A percentile compares a stretch with the other conserved stretches of the same genome.
Conservation (phyloP, 2,113 vertebrate species). For the Coreoperca whiteheadi region DNA sequence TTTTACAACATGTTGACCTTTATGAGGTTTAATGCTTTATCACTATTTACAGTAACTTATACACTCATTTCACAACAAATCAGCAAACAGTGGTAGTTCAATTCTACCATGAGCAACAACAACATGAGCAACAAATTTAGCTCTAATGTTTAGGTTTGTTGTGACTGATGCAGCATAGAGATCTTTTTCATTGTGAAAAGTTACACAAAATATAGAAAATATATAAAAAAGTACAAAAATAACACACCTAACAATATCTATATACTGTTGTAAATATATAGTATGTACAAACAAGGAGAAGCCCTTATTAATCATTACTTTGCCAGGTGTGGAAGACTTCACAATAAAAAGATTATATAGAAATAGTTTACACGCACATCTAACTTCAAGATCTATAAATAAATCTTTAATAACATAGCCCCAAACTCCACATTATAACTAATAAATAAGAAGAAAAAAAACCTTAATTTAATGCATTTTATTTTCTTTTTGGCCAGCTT, state of each 20-base stretch:
- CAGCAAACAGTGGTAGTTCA: constrained; percentile 35
- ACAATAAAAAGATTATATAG: constrained; percentile 75
- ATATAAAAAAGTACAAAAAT: constrained; percentile 77
- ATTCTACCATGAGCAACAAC: constrained; percentile 20
- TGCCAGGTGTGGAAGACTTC: constrained; percentile 75
- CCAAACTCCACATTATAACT: constrained; percentile 74
- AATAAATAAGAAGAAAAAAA: constrained; percentile 85
- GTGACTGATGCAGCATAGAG: constrained; percentile 50
- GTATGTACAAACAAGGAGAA: constrained; percentile 73
- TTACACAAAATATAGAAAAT: constrained; percentile 69
- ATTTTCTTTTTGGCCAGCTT: constrained; percentile 79
- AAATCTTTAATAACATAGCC: constrained; percentile 77
- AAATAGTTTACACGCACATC: constrained; percentile 74
- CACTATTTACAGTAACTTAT: constrained; percentile 70
- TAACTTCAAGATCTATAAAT: constrained; percentile 83
- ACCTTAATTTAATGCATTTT: constrained; percentile 85
- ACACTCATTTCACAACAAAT: constrained; percentile 68
- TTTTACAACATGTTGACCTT: constrained; percentile 64
- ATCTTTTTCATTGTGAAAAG: constrained; percentile 55
- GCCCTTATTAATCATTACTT: constrained; percentile 59
- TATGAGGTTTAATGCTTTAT: constrained; percentile 59
- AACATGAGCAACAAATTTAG: constrained; percentile 42
- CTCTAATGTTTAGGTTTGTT: constrained; percentile 41
- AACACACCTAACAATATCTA: constrained; percentile 76
- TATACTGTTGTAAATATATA: constrained; percentile 76